These are phyloP conservation scores for Macrotrachela quadricornifera DNA, from an alignment of 1,140 invertebrate species.

Conservation along the genomic window DNA sequence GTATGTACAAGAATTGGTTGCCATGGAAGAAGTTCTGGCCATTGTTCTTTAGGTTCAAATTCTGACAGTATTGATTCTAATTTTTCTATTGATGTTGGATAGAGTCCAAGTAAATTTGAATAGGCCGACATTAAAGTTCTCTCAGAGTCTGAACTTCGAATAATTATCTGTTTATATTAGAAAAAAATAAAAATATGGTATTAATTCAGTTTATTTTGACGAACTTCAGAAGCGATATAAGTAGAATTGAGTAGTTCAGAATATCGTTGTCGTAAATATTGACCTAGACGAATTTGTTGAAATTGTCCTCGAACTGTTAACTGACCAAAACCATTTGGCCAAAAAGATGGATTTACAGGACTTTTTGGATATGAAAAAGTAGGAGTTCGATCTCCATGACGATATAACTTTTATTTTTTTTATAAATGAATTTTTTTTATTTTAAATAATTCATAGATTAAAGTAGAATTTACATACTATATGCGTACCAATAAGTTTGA, in stretches of 20 bases:
- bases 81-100: slow-evolving; percentile 14
- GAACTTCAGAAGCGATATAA: slow-evolving; percentile 12
- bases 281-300: not conserved
- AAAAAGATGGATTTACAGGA: slow-evolving; percentile 41
- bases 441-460: no score
- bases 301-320: not conserved
- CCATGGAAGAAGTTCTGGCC: not conserved
- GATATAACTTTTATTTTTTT: no score
- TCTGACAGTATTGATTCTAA: no score
- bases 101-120: slow-evolving; percentile 55
- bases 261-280: slow-evolving; percentile 2
- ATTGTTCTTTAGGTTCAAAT: no score
- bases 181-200: no score
- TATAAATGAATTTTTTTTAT: no score
- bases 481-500: no score
- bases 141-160: slow-evolving; percentile 53
- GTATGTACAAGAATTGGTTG: slow-evolving; percentile 6
- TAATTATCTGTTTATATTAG: slow-evolving; percentile 38
- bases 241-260: not conserved
- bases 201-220: no score
- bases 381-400: slow-evolving; percentile 59
- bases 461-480: no score
- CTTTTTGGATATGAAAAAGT: slow-evolving; percentile 44
- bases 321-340: slow-evolving; percentile 27
- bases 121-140: slow-evolving; percentile 66